Evolutionary conservation across 2,888 invertebrate species (phyloP).

Genomic region (Melipona bicolor): DNA sequence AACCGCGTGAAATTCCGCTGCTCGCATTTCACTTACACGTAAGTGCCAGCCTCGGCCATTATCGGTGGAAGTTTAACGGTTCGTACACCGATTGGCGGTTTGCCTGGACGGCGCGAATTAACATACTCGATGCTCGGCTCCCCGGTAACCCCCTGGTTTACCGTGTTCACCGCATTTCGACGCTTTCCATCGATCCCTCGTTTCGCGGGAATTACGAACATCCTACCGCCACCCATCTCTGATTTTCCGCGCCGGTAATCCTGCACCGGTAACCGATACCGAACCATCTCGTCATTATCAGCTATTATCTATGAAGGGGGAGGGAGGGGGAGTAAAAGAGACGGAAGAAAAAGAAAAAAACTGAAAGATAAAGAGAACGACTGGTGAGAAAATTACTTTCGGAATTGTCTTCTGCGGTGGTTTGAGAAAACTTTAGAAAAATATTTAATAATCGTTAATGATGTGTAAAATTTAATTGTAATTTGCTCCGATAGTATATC

Average conservation of each 20-base stretch:
- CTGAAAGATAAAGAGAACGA: too few relatives aligned
- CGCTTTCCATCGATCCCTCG: slow-evolving; percentile 34
- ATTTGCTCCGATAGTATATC: too few relatives aligned
- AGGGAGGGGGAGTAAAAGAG: background rate
- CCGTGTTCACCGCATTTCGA: slow-evolving; percentile 45
- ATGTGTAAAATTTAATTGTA: too few relatives aligned
- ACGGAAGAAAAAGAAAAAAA: too few relatives aligned
- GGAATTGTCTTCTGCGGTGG: too few relatives aligned
- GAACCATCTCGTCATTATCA: background rate
- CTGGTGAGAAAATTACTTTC: too few relatives aligned
- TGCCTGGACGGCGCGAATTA: slow-evolving; percentile 59
- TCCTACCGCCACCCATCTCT: background rate
- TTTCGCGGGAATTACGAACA: slow-evolving; percentile 24
- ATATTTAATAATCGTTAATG: too few relatives aligned
- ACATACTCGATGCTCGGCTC: slow-evolving; percentile 53
- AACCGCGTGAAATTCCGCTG: slow-evolving; percentile 13
- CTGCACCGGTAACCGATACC: background rate
- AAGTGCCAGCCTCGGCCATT: slow-evolving; percentile 38
- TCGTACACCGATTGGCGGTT: slow-evolving; percentile 55
- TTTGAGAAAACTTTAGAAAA: too few relatives aligned
- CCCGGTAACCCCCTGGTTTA: slow-evolving; percentile 48
- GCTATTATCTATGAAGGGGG: too few relatives aligned
- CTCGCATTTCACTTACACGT: slow-evolving; percentile 28
- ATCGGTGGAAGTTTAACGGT: slow-evolving; percentile 55
- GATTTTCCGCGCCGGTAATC: slow-evolving; percentile 2